Percentiles rank a stretch among this genome's conserved stretches.
phyloP scores from a whole-genome alignment of 2,797 vertebrate species.

The Denticeps clupeoides region DNA sequence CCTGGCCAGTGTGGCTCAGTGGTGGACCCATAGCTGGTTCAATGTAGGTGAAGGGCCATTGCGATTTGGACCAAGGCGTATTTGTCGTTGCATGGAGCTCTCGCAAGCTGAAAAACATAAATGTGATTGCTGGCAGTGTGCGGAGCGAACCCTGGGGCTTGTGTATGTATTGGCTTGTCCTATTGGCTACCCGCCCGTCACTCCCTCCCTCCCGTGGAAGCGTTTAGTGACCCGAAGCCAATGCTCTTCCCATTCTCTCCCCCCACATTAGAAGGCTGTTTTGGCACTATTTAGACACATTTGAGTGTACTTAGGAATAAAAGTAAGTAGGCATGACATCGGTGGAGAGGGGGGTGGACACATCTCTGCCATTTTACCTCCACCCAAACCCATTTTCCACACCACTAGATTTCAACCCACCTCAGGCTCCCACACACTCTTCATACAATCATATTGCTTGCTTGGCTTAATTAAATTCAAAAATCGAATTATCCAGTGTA shows the following conservation, averaged over 20 bases:
- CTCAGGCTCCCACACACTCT: slow-evolving; percentile 15
- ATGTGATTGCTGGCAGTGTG: slow-evolving; percentile 27
- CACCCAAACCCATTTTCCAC: too few relatives aligned
- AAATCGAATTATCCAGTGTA: slow-evolving; percentile 33
- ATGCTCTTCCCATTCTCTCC: not conserved
- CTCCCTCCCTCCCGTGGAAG: slow-evolving; percentile 1
- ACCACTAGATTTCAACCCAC: slow-evolving; percentile 5
- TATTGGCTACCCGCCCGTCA: not conserved
- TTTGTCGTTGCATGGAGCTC: slow-evolving; percentile 31
- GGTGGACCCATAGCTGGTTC: not conserved
- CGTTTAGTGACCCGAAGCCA: slow-evolving; percentile 13
- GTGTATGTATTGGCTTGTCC: slow-evolving; percentile 8
- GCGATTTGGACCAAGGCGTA: too few relatives aligned
- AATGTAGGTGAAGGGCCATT: too few relatives aligned
- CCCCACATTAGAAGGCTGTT: too few relatives aligned
- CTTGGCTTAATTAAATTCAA: slow-evolving; percentile 35
- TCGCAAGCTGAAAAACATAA: slow-evolving; percentile 27
- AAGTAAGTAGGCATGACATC: too few relatives aligned
- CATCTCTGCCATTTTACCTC: slow-evolving; percentile 4
- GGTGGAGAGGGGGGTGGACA: too few relatives aligned
- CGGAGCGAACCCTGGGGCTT: too few relatives aligned
- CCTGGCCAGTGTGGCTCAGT: too few relatives aligned
- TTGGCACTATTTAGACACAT: too few relatives aligned
- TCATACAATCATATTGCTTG: slow-evolving; percentile 20
- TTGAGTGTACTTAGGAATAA: too few relatives aligned